Percentiles rank a stretch among this genome's conserved stretches.
Conservation (phyloP, 2,797 vertebrate species). For the Cebuella pygmaea region DNA sequence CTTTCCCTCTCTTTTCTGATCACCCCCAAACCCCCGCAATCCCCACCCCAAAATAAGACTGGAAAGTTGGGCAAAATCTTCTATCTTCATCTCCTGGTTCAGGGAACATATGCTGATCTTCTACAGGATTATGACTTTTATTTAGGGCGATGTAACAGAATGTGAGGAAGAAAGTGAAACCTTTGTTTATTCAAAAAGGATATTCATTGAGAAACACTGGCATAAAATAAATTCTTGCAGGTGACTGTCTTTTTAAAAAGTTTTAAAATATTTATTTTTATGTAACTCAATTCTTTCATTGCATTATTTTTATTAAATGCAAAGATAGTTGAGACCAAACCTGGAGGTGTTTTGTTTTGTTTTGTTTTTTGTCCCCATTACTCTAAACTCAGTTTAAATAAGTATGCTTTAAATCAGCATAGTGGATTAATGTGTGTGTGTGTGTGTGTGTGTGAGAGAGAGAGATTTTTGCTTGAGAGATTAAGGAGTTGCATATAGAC, state of each 20-base stretch:
- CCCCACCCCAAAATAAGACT: neutral
- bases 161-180: neutral
- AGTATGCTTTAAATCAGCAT: neutral
- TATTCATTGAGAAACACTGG: neutral
- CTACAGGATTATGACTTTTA: neutral
- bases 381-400: neutral
- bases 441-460: neutral
- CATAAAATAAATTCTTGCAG: neutral
- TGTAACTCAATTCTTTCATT: neutral
- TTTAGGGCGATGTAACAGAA: neutral
- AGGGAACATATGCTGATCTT: neutral
- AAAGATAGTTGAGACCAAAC: neutral
- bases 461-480: neutral
- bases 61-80: neutral
- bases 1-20: neutral
- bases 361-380: neutral
- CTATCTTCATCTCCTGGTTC: neutral
- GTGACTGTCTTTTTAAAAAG: neutral
- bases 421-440: neutral
- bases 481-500: neutral
- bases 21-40: neutral
- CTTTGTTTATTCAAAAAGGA: neutral
- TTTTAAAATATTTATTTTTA: neutral
- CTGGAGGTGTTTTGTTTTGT: neutral
- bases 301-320: neutral